Percentiles rank a stretch among this genome's conserved stretches.
phyloP scores from a whole-genome alignment of 2,888 invertebrate genomes.

The Camptogramma bilineatum region DNA sequence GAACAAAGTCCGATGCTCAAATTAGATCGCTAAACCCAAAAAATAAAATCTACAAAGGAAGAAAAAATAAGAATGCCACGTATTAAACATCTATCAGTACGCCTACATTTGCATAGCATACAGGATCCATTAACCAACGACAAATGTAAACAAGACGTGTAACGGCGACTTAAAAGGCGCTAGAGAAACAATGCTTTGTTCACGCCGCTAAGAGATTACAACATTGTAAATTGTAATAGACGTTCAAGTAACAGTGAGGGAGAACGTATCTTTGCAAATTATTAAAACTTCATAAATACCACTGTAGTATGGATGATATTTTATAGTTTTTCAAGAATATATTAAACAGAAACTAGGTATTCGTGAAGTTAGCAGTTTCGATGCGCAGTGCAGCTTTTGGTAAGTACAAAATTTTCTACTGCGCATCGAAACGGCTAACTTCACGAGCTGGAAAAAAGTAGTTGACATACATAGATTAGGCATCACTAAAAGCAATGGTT shows the following conservation, averaged over 20 bases:
- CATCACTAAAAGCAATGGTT: slow-evolving; percentile 2
- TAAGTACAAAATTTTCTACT: too few species aligned
- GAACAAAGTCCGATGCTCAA: background rate
- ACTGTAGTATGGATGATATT: background rate
- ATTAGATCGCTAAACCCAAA: slow-evolving; percentile 15
- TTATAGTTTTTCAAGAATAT: too few species aligned
- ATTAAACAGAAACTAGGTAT: too few species aligned
- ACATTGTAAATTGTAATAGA: slow-evolving; percentile 53
- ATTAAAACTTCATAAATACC: background rate
- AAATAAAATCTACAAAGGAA: slow-evolving; percentile 29
- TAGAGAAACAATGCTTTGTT: slow-evolving; percentile 57
- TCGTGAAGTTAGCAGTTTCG: too few species aligned
- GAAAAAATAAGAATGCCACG: slow-evolving; percentile 40
- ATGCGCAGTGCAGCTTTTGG: too few species aligned
- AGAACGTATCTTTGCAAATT: slow-evolving; percentile 25
- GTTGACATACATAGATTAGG: background rate
- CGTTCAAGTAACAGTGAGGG: slow-evolving; percentile 22
- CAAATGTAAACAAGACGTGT: slow-evolving; percentile 65
- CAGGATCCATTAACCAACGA: slow-evolving; percentile 66
- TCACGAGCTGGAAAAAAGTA: too few species aligned
- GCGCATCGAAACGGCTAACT: too few species aligned
- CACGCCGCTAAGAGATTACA: slow-evolving; percentile 47
- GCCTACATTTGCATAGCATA: slow-evolving; percentile 57
- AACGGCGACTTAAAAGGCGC: slow-evolving; percentile 72
- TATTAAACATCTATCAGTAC: slow-evolving; percentile 54